Evolutionary conservation across 2,888 invertebrate genomes (phyloP).

Genomic region (Petrophora chlorosata): DNA sequence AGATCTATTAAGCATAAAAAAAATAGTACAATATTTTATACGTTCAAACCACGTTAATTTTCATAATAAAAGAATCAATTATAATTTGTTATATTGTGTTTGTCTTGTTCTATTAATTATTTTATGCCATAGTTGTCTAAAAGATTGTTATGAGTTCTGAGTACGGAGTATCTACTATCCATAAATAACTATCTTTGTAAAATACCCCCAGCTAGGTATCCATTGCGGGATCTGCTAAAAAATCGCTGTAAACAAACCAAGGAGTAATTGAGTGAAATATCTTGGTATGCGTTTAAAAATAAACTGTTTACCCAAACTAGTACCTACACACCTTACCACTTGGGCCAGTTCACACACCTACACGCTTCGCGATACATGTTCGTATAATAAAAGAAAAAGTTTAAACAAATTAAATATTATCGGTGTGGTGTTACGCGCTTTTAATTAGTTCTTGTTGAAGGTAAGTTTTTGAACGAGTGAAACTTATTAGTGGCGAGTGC

Average conservation of each 20-base stretch:
- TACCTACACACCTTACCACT: slow-evolving; percentile 61
- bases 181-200: neutral
- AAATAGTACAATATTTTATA: no score
- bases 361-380: slow-evolving; percentile 58
- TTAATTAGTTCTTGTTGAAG: neutral
- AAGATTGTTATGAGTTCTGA: no score
- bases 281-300: slow-evolving; percentile 68
- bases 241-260: slow-evolving; percentile 34
- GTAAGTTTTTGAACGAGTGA: slow-evolving; percentile 19
- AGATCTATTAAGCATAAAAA: no score
- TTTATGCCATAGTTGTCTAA: no score
- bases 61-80: no score
- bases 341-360: slow-evolving; percentile 60
- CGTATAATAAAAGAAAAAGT: slow-evolving; percentile 41
- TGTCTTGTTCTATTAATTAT: no score
- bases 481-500: slow-evolving; percentile 3
- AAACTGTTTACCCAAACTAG: slow-evolving; percentile 49
- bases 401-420: slow-evolving; percentile 2
- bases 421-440: slow-evolving; percentile 3
- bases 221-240: slow-evolving; percentile 23
- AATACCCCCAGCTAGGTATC: slow-evolving; percentile 9
- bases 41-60: no score
- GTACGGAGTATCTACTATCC: no score
- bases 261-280: slow-evolving; percentile 48
- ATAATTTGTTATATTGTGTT: no score